Evolutionary conservation across 1,140 invertebrate genomes (phyloP).

Genomic region (Drosophila mayri): DNA sequence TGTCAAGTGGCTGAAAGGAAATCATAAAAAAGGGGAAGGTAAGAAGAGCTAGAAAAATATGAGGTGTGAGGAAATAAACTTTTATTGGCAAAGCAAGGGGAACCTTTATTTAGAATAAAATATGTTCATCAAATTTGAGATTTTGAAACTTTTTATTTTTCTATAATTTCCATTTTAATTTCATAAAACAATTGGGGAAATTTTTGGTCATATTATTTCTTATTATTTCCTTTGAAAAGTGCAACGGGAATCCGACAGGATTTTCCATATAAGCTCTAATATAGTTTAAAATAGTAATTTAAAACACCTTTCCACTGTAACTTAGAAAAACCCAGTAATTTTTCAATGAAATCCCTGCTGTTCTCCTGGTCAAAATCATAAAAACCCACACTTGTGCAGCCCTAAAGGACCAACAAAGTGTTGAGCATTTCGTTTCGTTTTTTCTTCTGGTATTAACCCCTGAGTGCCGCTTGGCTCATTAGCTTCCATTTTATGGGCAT

Average conservation of each 20-base stretch:
- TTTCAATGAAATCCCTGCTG: background rate
- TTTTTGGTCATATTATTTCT: no score
- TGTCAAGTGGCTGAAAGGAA: constrained; percentile 2
- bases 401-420: background rate
- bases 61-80: background rate
- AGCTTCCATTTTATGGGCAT: constrained; percentile 64
- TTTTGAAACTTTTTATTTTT: no score
- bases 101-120: no score
- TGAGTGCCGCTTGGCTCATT: constrained; percentile 58
- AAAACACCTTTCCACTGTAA: background rate
- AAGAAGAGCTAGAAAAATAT: background rate
- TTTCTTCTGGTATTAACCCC: constrained; percentile 12
- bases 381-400: background rate
- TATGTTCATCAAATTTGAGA: no score
- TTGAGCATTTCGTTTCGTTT: background rate
- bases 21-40: constrained; percentile 1
- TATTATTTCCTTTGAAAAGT: no score
- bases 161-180: no score
- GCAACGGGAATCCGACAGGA: no score
- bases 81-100: background rate
- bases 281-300: background rate
- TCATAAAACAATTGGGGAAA: no score
- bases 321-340: no score
- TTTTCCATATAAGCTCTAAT: no score
- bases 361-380: background rate